Base-by-base conservation (phyloP, 2,113 vertebrate species). In the Atractosteus spatula region DNA sequence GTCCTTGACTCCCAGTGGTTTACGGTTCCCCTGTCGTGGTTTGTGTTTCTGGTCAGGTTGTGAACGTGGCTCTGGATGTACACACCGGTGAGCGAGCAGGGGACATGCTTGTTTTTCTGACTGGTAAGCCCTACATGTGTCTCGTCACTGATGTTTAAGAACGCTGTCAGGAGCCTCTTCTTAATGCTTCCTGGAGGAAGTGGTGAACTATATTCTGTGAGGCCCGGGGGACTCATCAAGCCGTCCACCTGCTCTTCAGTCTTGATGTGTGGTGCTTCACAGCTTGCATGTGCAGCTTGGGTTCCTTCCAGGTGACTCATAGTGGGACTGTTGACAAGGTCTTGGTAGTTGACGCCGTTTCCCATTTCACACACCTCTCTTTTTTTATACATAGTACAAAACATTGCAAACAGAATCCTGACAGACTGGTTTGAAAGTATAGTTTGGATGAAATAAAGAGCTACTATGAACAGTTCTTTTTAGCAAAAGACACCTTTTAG, bases 91-190 rank as follows among this genome's bases (percentile, higher is more conserved):
- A 98, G 79, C 83, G 85, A 76, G 88, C 93, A 63, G 97, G 97
- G 0, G 97, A 99, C 77, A 98, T 99, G 84, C 89, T 99, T 72
- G 96, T 98, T 73, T 99, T 99, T 86, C 86, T 99, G 69, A 99
- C 97, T 75, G 97, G 97, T 95, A 71, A 79, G 87, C 16, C 6
- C 74, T 74, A 12, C 44, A 45, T 1, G 42, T 17, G 44, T 59
- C 12, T 41, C 62, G 29, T 29, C 29, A 29, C 29, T 29, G 29
- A 29, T 29, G 29, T 29, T 29, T 29, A 29, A 29, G 29, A 29
- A 29, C 4, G 7, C n/a, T 56, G 63, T 8, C 8, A 51, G 5
- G 5, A 5, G 11, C n/a, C 57, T 59, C 10, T 59, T 59, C 11
- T 59, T 43, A 41, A 41, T 62, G 16, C 44, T 42, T 4, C 5